phyloP scores from a whole-genome alignment of 1,140 invertebrate genomes.

The Cheumatopsyche charites region DNA sequence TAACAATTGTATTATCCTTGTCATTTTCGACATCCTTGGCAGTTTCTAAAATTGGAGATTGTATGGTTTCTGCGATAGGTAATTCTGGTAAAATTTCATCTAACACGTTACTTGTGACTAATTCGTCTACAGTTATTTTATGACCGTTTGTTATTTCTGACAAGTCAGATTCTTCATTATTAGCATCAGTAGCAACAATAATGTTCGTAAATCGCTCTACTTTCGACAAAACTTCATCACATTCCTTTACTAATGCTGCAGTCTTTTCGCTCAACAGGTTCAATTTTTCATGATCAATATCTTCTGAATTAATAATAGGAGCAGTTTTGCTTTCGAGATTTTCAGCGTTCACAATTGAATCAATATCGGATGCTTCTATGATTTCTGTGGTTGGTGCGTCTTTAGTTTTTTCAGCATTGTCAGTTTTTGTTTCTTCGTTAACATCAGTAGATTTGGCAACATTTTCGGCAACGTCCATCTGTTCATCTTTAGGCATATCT shows the following conservation, averaged over 20 bases:
- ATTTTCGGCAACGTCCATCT: not conserved
- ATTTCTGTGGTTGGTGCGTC: not conserved
- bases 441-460: not conserved
- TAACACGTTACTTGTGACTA: slow-evolving; percentile 15
- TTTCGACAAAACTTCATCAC: slow-evolving; percentile 44
- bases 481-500: not conserved
- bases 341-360: slow-evolving; percentile 1
- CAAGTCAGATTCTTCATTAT: not conserved
- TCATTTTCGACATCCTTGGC: not conserved
- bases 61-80: not conserved
- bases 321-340: not conserved
- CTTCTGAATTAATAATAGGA: not conserved
- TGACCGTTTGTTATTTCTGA: slow-evolving; percentile 5
- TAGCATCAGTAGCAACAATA: slow-evolving; percentile 3
- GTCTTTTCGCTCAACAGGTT: slow-evolving; percentile 43
- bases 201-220: slow-evolving; percentile 40
- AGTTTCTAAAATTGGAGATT: not conserved
- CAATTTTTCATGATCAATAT: slow-evolving; percentile 35
- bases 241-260: slow-evolving; percentile 44
- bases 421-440: not conserved
- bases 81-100: slow-evolving; percentile 21
- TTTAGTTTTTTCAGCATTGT: not conserved
- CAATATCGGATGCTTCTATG: slow-evolving; percentile 14
- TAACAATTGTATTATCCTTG: not conserved
- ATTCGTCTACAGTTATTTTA: slow-evolving; percentile 10